These are phyloP conservation scores for Manis javanica DNA, from an alignment of 2,797 vertebrate species.

Conservation along the genomic window DNA sequence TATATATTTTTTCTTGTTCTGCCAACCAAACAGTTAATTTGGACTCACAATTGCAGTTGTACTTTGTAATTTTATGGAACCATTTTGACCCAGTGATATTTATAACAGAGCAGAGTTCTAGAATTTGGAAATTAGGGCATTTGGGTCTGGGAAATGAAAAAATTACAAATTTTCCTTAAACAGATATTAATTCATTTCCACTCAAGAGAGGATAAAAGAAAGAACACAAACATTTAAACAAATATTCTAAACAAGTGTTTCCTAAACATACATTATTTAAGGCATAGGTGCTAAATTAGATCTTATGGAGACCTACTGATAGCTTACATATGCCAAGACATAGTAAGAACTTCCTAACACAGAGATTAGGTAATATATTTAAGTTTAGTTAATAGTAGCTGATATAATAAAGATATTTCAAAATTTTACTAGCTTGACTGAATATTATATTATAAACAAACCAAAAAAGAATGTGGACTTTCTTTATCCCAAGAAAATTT, in stretches of 20 bases:
- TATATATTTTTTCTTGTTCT: too few relatives aligned
- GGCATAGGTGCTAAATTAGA: not conserved
- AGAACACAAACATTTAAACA: not conserved
- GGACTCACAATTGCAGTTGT: not conserved
- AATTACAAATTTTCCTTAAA: not conserved
- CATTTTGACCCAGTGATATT: not conserved
- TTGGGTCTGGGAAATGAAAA: not conserved
- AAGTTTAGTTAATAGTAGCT: not conserved
- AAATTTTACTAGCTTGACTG: not conserved
- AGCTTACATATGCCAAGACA: not conserved
- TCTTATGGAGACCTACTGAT: not conserved
- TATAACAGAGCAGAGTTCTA: not conserved
- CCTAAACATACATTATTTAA: not conserved
- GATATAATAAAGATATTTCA: not conserved
- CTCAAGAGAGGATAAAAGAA: not conserved
- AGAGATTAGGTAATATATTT: not conserved
- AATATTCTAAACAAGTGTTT: not conserved
- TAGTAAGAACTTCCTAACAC: not conserved
- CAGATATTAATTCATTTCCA: not conserved
- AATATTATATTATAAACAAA: not conserved
- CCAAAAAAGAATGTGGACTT: not conserved
- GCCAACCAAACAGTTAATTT: not conserved
- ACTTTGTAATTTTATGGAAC: not conserved
- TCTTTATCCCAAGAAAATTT: not conserved
- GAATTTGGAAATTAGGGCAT: not conserved